phyloP scores from a whole-genome alignment of 2,113 vertebrate species.

The Python bivittatus region DNA sequence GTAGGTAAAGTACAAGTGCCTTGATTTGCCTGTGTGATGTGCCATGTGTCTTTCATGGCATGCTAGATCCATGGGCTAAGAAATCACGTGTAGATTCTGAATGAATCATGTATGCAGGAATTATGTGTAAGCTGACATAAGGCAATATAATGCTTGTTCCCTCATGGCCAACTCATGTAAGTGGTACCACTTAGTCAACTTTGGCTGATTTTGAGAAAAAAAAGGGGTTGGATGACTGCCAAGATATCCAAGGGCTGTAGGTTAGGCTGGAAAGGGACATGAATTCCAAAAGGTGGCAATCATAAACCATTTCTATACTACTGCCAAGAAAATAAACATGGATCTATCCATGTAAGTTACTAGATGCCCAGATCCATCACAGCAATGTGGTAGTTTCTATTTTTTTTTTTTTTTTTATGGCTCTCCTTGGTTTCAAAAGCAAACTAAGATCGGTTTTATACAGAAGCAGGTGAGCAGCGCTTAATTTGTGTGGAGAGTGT shows the following conservation, averaged over 20 bases:
- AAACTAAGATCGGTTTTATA: not conserved
- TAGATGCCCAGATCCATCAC: not conserved
- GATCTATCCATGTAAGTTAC: not conserved
- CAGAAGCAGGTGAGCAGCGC: not conserved
- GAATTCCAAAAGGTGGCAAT: not conserved
- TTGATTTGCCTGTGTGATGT: not conserved
- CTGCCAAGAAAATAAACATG: not conserved
- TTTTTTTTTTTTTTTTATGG: not conserved
- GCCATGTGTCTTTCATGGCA: not conserved
- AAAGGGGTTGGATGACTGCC: not conserved
- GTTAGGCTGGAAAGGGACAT: not conserved
- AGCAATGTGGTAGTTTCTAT: not conserved
- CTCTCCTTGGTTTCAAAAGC: not conserved
- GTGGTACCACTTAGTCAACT: not conserved
- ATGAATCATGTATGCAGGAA: not conserved
- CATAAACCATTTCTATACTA: not conserved
- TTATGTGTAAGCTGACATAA: not conserved
- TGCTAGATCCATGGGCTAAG: not conserved
- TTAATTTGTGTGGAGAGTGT: not conserved
- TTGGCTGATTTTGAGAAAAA: not conserved
- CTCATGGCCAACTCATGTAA: not conserved
- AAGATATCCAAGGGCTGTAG: not conserved
- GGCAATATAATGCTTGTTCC: not conserved
- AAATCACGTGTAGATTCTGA: not conserved
- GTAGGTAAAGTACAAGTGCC: not conserved